phyloP scores from a whole-genome alignment of 1,140 invertebrate genomes.

The Cotesia chilonis region DNA sequence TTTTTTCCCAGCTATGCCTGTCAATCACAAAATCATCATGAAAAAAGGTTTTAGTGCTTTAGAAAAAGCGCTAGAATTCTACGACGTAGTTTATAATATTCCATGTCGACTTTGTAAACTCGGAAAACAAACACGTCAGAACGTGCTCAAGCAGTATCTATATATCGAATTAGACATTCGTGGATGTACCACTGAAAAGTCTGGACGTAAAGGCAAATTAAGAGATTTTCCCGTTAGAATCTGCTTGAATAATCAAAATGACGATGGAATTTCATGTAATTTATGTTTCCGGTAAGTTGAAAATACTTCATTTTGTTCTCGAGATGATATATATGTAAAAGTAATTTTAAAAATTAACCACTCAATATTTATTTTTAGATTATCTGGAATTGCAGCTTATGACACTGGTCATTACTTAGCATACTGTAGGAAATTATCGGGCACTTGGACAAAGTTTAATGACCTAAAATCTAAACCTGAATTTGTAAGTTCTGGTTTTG shows the following conservation, averaged over 20 bases:
- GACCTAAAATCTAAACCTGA: neutral
- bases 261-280: neutral
- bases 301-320: neutral
- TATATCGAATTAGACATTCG: constrained; percentile 1
- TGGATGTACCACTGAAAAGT: neutral
- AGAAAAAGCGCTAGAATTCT: neutral
- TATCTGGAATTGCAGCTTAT: neutral
- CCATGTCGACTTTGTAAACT: neutral
- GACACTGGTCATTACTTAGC: neutral
- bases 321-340: neutral
- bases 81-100: neutral
- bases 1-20: neutral
- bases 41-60: neutral
- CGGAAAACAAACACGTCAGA: neutral
- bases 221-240: neutral
- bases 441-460: neutral
- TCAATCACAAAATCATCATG: neutral
- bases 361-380: neutral
- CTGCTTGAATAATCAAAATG: neutral
- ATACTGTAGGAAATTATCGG: constrained; percentile 5
- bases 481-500: neutral
- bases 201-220: neutral
- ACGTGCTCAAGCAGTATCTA: neutral
- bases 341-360: neutral
- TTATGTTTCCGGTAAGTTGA: neutral